Conservation (phyloP, 2,888 invertebrate species). For the Willowsia nigromaculata region DNA sequence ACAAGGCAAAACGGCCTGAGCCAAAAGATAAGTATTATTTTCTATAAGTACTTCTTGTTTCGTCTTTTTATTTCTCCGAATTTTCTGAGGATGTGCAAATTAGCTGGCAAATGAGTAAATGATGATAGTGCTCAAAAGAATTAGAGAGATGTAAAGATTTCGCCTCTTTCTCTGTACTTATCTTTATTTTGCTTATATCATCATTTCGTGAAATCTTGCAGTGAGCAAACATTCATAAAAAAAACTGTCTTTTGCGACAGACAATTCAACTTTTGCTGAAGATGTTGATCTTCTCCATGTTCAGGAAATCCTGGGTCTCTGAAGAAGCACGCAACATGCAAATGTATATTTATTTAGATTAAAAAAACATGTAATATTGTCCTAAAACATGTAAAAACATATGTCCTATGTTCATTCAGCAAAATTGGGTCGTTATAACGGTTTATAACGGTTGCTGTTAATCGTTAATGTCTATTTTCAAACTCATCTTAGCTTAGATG, state of each 20-base stretch:
- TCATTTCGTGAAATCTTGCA: slow-evolving; percentile 13
- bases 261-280: neutral
- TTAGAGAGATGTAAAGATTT: neutral
- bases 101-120: slow-evolving; percentile 2
- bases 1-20: too few species aligned
- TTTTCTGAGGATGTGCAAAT: slow-evolving; percentile 57
- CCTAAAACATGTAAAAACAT: neutral
- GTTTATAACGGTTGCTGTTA: too few species aligned
- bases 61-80: slow-evolving; percentile 17
- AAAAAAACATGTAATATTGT: neutral
- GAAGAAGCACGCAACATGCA: too few species aligned
- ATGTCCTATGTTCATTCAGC: too few species aligned
- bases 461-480: too few species aligned
- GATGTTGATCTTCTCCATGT: neutral
- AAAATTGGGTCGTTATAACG: too few species aligned
- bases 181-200: neutral
- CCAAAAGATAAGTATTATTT: neutral
- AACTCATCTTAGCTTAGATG: too few species aligned
- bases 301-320: neutral
- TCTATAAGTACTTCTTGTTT: neutral
- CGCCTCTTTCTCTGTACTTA: neutral
- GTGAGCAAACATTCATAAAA: slow-evolving; percentile 25
- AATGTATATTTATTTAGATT: neutral
- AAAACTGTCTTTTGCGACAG: neutral
- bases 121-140: neutral